Percentiles rank a stretch among this genome's conserved stretches.
phyloP scores from a whole-genome alignment of 2,888 invertebrate genomes.

The Apoderus coryli region DNA sequence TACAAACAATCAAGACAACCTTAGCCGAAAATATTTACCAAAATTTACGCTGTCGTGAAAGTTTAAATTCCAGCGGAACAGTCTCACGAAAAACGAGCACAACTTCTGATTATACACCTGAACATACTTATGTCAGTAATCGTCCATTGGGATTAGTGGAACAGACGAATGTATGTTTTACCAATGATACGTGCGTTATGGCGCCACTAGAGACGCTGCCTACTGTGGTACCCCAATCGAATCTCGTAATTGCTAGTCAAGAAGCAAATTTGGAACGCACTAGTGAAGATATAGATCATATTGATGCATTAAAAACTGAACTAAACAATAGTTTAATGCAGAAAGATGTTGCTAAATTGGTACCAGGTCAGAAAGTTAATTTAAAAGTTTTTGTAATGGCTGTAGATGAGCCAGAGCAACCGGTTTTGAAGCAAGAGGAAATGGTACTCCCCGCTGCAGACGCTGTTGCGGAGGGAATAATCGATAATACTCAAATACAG shows the following conservation, averaged over 20 bases:
- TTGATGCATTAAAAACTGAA: conserved; percentile 23
- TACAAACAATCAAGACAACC: conserved; percentile 27
- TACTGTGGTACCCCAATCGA: conserved; percentile 2
- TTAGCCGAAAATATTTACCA: conserved; percentile 28
- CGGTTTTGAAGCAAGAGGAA: neutral
- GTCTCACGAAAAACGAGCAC: conserved; percentile 43
- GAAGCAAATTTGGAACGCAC: neutral
- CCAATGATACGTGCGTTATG: conserved; percentile 21
- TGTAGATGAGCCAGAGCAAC: conserved; percentile 11
- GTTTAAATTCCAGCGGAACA: conserved; percentile 32
- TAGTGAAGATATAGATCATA: conserved; percentile 15
- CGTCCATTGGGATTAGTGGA: conserved; percentile 16
- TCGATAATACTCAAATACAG: conserved; percentile 1
- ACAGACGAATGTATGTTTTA: conserved; percentile 23
- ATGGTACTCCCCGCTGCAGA: conserved; percentile 7
- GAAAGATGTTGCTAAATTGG: conserved; percentile 21
- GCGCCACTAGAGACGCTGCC: conserved; percentile 16
- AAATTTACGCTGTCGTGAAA: conserved; percentile 28
- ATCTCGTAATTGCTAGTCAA: neutral
- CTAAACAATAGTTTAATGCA: conserved; percentile 24
- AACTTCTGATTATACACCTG: conserved; percentile 42
- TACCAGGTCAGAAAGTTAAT: conserved; percentile 28
- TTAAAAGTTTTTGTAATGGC: conserved; percentile 28
- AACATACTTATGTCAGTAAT: conserved; percentile 33
- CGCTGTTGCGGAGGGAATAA: too few relatives aligned